Base-by-base conservation (phyloP, 2,888 invertebrate genomes). In the Norana najaformis region DNA sequence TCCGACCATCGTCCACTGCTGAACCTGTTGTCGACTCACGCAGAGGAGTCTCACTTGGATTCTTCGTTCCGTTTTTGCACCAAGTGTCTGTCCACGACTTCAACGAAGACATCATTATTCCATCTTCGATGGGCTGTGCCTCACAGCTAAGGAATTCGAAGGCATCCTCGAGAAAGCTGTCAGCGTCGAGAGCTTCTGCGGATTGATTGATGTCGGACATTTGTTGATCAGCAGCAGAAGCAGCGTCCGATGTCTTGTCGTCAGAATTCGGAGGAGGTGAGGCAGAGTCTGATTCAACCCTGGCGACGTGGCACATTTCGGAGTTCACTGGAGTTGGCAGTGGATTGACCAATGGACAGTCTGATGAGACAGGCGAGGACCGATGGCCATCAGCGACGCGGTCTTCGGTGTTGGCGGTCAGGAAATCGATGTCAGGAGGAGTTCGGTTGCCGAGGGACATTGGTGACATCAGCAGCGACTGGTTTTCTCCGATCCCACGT, bases 391-490 rank as follows among this genome's bases (percentile, higher is more conserved):
- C 85, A 18, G 85, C 18, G 35, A 8, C 16, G 36, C 0, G 1
- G 5, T 35, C 37, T 16, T 85, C 37, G 8, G 69, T 8, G 85
- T 8, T 85, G 36, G 18, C 36, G 37, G 35, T 37, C 16, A 85
- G 23, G 37, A 35, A 85, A 36, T 85, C 85, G 14, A 85, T 85
- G 4, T n/a, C 85, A 35, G 85, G 85, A 35, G 85, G 85, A 23
- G 85, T 85, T 85, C 85, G 35, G 8, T 35, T 85, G 35, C 85
- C 85, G 18, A 85, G 23, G 23, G 85, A 85, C 85, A 85, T 85
- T 23, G 85, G 85, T 23, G 85, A 85, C 18, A 35, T n/a, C 36
- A 85, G 53, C 23, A 53, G 53, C 30, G 13, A 13, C 53, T 53
- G 69, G 69, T 2, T n/a, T 8, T 69, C 69, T 69, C 69, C 69